Conservation (phyloP, 2,113 vertebrate genomes). For the Brienomyrus brachyistius region DNA sequence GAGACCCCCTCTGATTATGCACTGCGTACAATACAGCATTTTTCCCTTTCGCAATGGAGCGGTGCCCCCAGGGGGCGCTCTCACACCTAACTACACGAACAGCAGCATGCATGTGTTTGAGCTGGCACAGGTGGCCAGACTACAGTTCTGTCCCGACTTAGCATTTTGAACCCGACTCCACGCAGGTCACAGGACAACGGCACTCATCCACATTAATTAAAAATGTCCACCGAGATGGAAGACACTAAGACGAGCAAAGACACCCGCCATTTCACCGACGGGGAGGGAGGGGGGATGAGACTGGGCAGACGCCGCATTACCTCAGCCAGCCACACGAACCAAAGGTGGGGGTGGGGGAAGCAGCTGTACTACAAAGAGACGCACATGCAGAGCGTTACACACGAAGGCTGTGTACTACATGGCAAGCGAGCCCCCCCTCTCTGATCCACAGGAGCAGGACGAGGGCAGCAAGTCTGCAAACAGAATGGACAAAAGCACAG, state of each 20-base stretch:
- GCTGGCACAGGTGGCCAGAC: neutral
- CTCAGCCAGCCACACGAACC: neutral
- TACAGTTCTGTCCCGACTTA: neutral
- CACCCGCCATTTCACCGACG: neutral
- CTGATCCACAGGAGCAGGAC: neutral
- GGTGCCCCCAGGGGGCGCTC: neutral
- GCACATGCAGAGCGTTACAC: constrained; percentile 13
- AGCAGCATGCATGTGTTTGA: neutral
- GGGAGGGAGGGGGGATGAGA: constrained; percentile 2
- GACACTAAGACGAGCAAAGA: neutral
- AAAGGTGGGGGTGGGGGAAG: neutral
- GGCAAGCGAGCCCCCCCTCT: neutral
- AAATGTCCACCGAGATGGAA: constrained; percentile 9
- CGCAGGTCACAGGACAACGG: neutral
- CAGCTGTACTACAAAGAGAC: constrained; percentile 28
- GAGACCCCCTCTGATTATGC: neutral
- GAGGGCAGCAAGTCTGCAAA: neutral
- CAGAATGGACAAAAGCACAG: neutral
- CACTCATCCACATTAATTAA: neutral
- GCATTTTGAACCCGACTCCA: neutral
- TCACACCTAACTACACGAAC: neutral
- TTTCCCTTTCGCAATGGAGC: neutral
- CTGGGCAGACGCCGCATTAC: neutral
- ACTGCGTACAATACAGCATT: neutral
- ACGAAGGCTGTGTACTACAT: constrained; percentile 8